phyloP scores from a whole-genome alignment of 2,888 invertebrate species.

The Lepas anatifera region DNA sequence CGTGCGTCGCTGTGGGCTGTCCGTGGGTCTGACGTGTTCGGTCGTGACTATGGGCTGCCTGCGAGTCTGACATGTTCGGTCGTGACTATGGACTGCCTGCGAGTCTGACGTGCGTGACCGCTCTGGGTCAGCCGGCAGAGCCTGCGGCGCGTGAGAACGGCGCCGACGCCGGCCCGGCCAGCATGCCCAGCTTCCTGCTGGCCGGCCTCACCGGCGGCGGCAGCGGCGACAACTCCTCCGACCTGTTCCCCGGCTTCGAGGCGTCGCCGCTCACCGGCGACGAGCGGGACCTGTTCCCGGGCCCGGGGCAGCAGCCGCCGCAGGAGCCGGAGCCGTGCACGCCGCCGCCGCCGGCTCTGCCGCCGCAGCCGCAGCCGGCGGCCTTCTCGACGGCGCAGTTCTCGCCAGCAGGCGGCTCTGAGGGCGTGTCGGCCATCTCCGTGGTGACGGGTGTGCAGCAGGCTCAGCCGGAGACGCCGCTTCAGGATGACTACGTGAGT shows the following conservation, averaged over 20 bases:
- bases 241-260: neutral
- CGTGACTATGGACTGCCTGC: too few species aligned
- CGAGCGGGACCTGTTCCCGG: too few species aligned
- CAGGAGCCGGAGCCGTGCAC: too few species aligned
- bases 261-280: too few species aligned
- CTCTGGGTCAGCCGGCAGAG: neutral
- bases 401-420: neutral
- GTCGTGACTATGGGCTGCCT: too few species aligned
- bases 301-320: too few species aligned
- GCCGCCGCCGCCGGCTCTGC: too few species aligned
- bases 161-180: neutral
- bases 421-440: neutral
- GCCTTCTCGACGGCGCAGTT: neutral
- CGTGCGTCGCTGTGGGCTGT: too few species aligned
- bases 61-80: too few species aligned
- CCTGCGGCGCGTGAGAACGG: neutral
- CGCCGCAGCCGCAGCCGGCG: too few species aligned
- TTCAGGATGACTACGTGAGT: neutral
- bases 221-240: neutral
- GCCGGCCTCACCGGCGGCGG: neutral
- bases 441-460: conserved; percentile 11
- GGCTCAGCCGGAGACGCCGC: neutral
- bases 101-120: too few species aligned
- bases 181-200: neutral
- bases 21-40: too few species aligned